These are phyloP conservation scores for Crotophaga sulcirostris DNA, from an alignment of 2,113 vertebrate genomes.

Conservation along the genomic window DNA sequence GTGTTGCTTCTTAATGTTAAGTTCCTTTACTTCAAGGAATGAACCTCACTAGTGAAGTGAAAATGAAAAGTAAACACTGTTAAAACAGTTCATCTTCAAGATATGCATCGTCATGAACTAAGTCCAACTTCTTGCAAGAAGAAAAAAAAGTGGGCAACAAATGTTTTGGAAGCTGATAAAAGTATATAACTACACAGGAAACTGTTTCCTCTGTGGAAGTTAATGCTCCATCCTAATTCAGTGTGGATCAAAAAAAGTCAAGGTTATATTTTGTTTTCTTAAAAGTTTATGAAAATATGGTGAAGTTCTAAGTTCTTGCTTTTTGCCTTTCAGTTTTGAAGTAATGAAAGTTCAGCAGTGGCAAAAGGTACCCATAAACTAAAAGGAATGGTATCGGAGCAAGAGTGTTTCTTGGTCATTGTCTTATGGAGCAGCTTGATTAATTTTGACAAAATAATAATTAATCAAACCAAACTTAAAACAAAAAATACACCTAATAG, in stretches of 20 bases:
- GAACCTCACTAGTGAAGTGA: background rate
- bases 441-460: background rate
- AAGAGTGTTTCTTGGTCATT: background rate
- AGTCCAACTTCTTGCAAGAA: background rate
- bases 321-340: constrained; percentile 6
- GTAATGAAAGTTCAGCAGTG: background rate
- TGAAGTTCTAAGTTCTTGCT: background rate
- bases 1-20: background rate
- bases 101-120: background rate
- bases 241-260: too few species aligned
- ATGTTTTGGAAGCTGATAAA: background rate
- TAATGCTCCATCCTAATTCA: background rate
- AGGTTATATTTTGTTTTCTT: background rate
- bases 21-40: background rate
- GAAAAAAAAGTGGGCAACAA: background rate
- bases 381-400: background rate
- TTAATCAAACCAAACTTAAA: background rate
- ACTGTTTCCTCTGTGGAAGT: background rate
- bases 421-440: background rate
- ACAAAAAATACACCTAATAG: background rate
- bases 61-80: background rate
- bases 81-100: background rate
- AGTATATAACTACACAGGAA: background rate
- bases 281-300: background rate
- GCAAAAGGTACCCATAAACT: background rate